A percentile compares a stretch with the other conserved stretches of the same genome.
These are phyloP conservation scores for Anodontia alba DNA, from an alignment of 2,888 invertebrate genomes.

Conservation along the genomic window DNA sequence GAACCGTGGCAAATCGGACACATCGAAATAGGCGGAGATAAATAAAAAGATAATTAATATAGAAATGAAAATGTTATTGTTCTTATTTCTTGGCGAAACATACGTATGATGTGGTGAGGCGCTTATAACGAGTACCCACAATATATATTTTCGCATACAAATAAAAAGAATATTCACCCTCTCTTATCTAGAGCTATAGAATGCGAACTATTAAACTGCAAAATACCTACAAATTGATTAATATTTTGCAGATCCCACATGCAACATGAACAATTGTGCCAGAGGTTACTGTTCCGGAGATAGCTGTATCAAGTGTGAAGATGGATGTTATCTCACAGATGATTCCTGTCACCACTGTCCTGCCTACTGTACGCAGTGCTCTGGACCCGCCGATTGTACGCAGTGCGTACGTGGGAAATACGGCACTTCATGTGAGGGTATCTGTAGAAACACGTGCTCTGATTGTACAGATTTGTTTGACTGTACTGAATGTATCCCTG, in stretches of 20 bases:
- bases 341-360: background rate
- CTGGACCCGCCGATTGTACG: background rate
- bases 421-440: background rate
- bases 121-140: no score
- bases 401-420: background rate
- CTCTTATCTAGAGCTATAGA: no score
- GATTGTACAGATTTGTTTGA: background rate
- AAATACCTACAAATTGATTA: no score
- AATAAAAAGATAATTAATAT: no score
- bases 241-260: background rate
- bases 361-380: background rate
- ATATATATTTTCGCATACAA: no score
- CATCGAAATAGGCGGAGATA: no score
- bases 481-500: background rate
- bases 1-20: no score
- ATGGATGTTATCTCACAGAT: background rate
- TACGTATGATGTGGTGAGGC: no score
- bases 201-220: no score
- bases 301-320: background rate
- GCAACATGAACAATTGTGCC: background rate
- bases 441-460: background rate
- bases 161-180: no score
- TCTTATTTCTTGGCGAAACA: no score
- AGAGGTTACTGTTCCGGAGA: background rate
- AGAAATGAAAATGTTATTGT: no score